phyloP scores from a whole-genome alignment of 2,888 invertebrate species.

The Bellardia pandia region DNA sequence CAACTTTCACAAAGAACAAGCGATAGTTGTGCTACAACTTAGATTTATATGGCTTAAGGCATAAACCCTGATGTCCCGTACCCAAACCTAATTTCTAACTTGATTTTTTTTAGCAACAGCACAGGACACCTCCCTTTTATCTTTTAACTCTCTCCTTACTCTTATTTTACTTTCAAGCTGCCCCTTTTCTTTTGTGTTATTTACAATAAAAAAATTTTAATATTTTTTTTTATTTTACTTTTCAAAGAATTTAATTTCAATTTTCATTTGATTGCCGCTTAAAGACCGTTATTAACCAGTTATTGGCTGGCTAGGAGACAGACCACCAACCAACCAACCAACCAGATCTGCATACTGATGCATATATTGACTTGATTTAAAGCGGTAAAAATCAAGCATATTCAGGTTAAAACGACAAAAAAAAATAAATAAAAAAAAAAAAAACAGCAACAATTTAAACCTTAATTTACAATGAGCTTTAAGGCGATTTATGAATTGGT shows the following conservation, averaged over 20 bases:
- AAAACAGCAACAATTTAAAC: conserved; percentile 39
- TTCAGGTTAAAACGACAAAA: not conserved
- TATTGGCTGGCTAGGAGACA: conserved; percentile 30
- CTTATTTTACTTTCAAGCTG: conserved; percentile 10
- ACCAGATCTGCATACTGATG: conserved; percentile 14
- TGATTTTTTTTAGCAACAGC: too few species aligned
- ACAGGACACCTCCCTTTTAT: too few species aligned
- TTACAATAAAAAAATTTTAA: conserved; percentile 2
- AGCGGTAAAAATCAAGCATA: conserved; percentile 38
- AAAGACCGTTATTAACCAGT: conserved; percentile 68
- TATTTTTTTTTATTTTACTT: not conserved
- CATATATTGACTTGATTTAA: conserved; percentile 4
- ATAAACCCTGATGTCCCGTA: too few species aligned
- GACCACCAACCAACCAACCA: conserved; percentile 44
- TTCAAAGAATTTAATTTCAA: conserved; percentile 46
- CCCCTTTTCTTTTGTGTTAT: not conserved
- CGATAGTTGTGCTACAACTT: too few species aligned
- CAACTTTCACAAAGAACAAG: too few species aligned
- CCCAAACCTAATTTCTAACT: too few species aligned
- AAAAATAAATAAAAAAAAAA: conserved; percentile 9
- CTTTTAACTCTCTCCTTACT: not conserved
- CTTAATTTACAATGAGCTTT: conserved; percentile 49
- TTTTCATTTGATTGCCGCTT: conserved; percentile 53
- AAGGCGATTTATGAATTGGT: conserved; percentile 68
- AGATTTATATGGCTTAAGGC: too few species aligned